Evolutionary conservation across 2,888 invertebrate species (phyloP).

Genomic region (Drosophila pseudotalamancana): DNA sequence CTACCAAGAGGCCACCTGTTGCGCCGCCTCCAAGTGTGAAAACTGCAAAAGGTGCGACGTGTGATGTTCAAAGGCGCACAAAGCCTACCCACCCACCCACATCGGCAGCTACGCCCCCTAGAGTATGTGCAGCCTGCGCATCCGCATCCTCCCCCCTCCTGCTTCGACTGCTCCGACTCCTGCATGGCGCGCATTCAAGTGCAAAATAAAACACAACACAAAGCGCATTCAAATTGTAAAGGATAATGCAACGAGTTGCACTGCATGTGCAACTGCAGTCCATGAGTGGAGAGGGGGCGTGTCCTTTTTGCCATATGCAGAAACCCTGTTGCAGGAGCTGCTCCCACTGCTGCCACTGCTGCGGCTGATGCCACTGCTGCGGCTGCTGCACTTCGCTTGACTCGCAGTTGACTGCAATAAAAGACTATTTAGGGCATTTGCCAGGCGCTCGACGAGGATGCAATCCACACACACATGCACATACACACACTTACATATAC

Average conservation of each 20-base stretch:
- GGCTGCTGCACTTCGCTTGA: slow-evolving; percentile 72
- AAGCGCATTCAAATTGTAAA: slow-evolving; percentile 65
- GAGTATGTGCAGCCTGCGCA: slow-evolving; percentile 42
- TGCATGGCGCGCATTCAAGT: slow-evolving; percentile 50
- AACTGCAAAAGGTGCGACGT: slow-evolving; percentile 69
- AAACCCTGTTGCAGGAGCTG: slow-evolving; percentile 53
- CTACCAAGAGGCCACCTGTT: slow-evolving; percentile 60
- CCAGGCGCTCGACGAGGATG: slow-evolving; percentile 48
- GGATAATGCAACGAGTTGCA: slow-evolving; percentile 73
- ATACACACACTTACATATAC: neutral
- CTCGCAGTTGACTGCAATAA: slow-evolving; percentile 81
- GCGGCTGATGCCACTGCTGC: slow-evolving; percentile 5
- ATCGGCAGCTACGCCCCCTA: neutral
- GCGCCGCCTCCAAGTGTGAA: slow-evolving; percentile 68
- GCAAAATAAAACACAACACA: slow-evolving; percentile 62
- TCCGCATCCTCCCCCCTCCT: slow-evolving; percentile 61
- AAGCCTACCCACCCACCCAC: neutral
- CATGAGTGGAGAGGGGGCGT: neutral
- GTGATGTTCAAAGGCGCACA: slow-evolving; percentile 36
- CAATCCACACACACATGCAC: slow-evolving; percentile 30
- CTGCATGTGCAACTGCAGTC: slow-evolving; percentile 69
- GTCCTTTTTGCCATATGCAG: slow-evolving; percentile 54
- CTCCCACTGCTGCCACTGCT: neutral
- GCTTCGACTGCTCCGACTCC: slow-evolving; percentile 33
- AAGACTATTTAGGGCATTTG: slow-evolving; percentile 70